Percentiles rank a stretch among this genome's conserved stretches.
phyloP scores from a whole-genome alignment of 92 coral and sea anemone genomes.

The Muricea muricata region DNA sequence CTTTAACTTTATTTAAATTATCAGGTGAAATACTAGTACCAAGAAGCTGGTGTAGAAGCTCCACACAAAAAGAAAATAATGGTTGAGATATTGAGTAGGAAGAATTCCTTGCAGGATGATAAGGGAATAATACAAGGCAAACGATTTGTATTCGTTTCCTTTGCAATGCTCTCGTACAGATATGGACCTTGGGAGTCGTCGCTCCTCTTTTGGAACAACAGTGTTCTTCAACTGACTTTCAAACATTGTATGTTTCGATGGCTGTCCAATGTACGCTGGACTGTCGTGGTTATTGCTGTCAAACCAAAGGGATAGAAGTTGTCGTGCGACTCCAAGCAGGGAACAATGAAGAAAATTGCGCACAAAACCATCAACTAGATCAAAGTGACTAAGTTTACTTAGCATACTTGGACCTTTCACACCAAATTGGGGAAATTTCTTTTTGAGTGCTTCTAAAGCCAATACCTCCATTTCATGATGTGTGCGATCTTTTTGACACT shows the following conservation, averaged over 20 bases:
- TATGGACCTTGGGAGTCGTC: slow-evolving; percentile 19
- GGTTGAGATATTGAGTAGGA: neutral
- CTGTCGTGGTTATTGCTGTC: slow-evolving; percentile 4
- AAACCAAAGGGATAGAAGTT: slow-evolving; percentile 15
- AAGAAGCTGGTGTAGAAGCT: slow-evolving; percentile 7
- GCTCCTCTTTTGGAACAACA: slow-evolving; percentile 23
- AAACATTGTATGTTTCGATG: neutral
- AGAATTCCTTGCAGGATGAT: neutral
- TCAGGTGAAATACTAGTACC: neutral
- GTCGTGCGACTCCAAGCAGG: slow-evolving; percentile 21
- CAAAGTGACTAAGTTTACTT: slow-evolving; percentile 18
- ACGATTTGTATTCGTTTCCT: slow-evolving; percentile 8
- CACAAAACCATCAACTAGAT: slow-evolving; percentile 34
- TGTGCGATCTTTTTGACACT: neutral
- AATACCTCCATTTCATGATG: neutral
- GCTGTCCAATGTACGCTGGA: slow-evolving; percentile 29
- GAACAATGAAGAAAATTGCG: slow-evolving; percentile 13
- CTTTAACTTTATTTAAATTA: neutral
- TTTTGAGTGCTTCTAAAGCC: neutral
- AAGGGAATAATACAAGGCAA: neutral
- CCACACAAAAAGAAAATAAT: neutral
- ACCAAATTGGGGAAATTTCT: slow-evolving; percentile 9
- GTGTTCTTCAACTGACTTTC: neutral
- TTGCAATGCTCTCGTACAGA: slow-evolving; percentile 22
- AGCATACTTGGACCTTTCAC: slow-evolving; percentile 30